Evolutionary conservation across 2,888 invertebrate species (phyloP), one percentile per base, ranked within the genome.

Genomic region (Megamerina dolium): DNA sequence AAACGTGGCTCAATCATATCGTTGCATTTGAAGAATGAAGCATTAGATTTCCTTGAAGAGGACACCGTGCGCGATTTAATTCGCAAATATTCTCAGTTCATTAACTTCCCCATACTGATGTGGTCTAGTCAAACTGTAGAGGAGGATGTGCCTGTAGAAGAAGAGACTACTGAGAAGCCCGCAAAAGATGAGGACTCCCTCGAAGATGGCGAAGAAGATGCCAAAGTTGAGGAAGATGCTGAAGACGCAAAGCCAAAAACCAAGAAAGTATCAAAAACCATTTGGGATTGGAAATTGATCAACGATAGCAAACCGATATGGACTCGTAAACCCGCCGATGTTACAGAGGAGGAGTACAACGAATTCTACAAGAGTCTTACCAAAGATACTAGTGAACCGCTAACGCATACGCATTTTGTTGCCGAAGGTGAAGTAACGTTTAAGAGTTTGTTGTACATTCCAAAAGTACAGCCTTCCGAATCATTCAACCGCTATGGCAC

Each of bases 371-470:
- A 91, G 73, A 82, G 87, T 20, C 78, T 99, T 57, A 94, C 95
- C 39, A 95, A 93, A 74, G 94, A 94, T 70, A 73, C 77, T 2
- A 80, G 84, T 45, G 83, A 86, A 39, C 93, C 94, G 9, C 72
- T 97, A 36, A 80, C 87, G 3, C 85, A 86, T 66, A 72, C 71
- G 5, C 99, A 99, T 74, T 99, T 99, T 73, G 82, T 93, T 49
- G 99, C 99, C 18, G 99, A 99, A 75, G 99, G 99, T 50, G 99
- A 99, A 77, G 96, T 99, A 6, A 93, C 95, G 6, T 99, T 99
- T 78, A 96, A 95, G 71, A 89, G 96, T 45, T 80, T 99, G 52
- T 76, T 99, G 49, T 99, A 87, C 74, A 85, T 99, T 51, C 97
- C 97, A 33, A 84, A 84, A 68, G 80, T 82, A 26, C 89, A 94